A percentile compares a stretch with the other conserved stretches of the same genome.
Conservation (phyloP, 2,113 vertebrate species). For the Antennarius striatus region DNA sequence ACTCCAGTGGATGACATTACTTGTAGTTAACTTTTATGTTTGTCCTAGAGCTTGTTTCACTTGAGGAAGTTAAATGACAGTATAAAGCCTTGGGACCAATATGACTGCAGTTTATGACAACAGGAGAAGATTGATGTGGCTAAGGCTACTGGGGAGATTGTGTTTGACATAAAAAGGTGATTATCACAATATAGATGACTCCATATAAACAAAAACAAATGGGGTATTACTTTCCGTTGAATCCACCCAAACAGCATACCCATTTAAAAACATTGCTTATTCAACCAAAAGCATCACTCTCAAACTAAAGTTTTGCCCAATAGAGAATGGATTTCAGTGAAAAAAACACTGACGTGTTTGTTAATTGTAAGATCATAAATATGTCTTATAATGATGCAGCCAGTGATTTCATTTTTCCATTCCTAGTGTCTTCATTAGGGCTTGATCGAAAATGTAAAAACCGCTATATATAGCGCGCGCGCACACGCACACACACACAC, state of each 20-base stretch:
- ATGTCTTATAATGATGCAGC: slow-evolving; percentile 22
- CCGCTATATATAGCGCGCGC: slow-evolving; percentile 8
- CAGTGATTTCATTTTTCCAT: slow-evolving; percentile 51
- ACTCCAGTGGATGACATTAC: neutral
- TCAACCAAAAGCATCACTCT: slow-evolving; percentile 28
- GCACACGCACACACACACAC: too few relatives aligned
- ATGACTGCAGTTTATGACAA: slow-evolving; percentile 32
- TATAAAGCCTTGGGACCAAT: slow-evolving; percentile 19
- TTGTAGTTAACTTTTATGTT: neutral
- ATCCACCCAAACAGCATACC: neutral
- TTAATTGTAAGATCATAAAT: slow-evolving; percentile 11
- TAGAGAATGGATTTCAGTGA: slow-evolving; percentile 1
- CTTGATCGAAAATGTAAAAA: slow-evolving; percentile 39
- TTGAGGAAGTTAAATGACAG: slow-evolving; percentile 17
- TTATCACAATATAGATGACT: slow-evolving; percentile 49
- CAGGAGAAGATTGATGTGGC: slow-evolving; percentile 40
- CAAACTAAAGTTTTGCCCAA: slow-evolving; percentile 9
- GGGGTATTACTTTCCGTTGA: slow-evolving; percentile 10
- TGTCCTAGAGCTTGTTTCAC: slow-evolving; percentile 9
- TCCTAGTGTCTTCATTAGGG: slow-evolving; percentile 36
- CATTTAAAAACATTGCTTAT: slow-evolving; percentile 16
- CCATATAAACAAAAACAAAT: slow-evolving; percentile 49
- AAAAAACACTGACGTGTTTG: slow-evolving; percentile 24
- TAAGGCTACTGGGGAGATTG: slow-evolving; percentile 37
- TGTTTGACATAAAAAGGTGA: slow-evolving; percentile 55